A percentile compares a stretch with the other conserved stretches of the same genome.
Conservation (phyloP, 2,888 invertebrate genomes). For the Coelinius sp. region DNA sequence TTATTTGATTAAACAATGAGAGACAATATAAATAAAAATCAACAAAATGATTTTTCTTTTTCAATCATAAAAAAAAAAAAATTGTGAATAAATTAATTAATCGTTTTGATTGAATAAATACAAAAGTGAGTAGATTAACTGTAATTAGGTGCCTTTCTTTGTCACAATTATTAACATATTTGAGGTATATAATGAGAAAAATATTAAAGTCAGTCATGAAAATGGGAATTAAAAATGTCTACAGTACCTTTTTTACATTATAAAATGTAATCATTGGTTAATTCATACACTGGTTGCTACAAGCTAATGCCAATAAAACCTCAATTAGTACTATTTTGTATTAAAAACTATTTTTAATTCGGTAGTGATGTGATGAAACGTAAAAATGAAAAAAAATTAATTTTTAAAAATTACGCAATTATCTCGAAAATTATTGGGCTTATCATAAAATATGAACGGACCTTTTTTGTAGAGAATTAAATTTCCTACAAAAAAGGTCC, state of each 20-base stretch:
- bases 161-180: slow-evolving; percentile 45
- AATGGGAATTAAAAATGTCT: slow-evolving; percentile 13
- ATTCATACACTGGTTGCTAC: not conserved
- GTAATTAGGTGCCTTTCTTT: slow-evolving; percentile 65
- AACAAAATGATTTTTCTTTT: not conserved
- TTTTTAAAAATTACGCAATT: not conserved
- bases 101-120: slow-evolving; percentile 36
- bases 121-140: slow-evolving; percentile 53
- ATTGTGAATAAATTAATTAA: slow-evolving; percentile 48
- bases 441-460: too few relatives aligned
- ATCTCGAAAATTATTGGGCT: not conserved
- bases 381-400: not conserved
- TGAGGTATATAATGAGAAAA: slow-evolving; percentile 32
- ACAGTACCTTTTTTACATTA: slow-evolving; percentile 31
- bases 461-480: too few relatives aligned
- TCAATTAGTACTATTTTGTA: slow-evolving; percentile 16
- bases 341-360: not conserved
- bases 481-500: too few relatives aligned
- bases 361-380: not conserved
- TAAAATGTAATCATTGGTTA: slow-evolving; percentile 25
- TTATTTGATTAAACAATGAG: not conserved
- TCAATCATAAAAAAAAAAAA: slow-evolving; percentile 22
- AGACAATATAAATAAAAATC: not conserved
- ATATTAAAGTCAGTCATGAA: slow-evolving; percentile 28
- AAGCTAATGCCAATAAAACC: slow-evolving; percentile 13